A percentile compares a stretch with the other conserved stretches of the same genome.
phyloP scores from a whole-genome alignment of 2,797 vertebrate species.

The Erethizon dorsatum region DNA sequence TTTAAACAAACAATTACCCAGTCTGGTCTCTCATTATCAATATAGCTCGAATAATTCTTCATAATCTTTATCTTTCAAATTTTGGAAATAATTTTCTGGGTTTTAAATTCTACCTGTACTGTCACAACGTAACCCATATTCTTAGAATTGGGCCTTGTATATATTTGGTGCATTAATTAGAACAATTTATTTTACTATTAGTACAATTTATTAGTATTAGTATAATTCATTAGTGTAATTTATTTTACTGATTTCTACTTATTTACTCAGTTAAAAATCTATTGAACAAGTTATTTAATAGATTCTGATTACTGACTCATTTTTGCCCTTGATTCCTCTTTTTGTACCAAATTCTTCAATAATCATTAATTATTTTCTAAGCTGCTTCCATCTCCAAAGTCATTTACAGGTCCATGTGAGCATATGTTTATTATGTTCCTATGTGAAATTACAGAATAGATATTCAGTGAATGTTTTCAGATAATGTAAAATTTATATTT shows the following conservation, averaged over 20 bases:
- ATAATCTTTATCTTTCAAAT: neutral
- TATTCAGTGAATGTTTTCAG: neutral
- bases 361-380: neutral
- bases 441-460: neutral
- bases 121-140: neutral
- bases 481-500: conserved; percentile 18
- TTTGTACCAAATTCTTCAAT: conserved; percentile 2
- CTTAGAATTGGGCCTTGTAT: neutral
- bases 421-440: neutral
- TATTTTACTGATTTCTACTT: conserved; percentile 29
- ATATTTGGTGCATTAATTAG: conserved; percentile 15
- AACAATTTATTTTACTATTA: neutral
- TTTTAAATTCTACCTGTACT: neutral
- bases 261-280: neutral
- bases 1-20: neutral
- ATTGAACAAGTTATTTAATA: neutral
- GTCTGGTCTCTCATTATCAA: neutral
- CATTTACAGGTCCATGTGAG: neutral
- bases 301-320: neutral
- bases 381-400: neutral
- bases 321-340: neutral
- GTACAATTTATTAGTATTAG: too few species aligned
- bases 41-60: neutral
- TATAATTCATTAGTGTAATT: neutral
- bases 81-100: neutral